phyloP scores from a whole-genome alignment of 2,888 invertebrate species.

The Azorinus chamasolen region DNA sequence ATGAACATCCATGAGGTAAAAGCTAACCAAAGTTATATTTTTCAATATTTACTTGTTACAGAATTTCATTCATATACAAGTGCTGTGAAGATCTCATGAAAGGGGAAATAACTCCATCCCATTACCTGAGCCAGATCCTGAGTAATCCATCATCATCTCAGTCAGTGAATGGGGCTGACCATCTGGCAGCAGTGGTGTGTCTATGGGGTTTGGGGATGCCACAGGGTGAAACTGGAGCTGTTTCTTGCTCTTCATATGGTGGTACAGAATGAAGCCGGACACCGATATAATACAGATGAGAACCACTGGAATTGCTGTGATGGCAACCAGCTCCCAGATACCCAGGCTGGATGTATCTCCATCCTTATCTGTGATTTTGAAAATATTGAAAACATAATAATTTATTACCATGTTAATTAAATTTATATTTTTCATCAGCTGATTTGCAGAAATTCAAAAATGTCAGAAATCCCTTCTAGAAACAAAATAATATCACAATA shows the following conservation, averaged over 20 bases:
- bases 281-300: conserved; percentile 90
- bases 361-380: conserved; percentile 4
- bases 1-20: too few species aligned
- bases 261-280: conserved; percentile 79
- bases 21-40: too few species aligned
- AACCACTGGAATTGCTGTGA: conserved; percentile 91
- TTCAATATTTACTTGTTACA: too few species aligned
- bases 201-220: conserved; percentile 70
- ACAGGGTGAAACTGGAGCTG: conserved; percentile 57
- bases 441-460: too few species aligned
- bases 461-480: too few species aligned
- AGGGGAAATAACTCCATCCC: too few species aligned
- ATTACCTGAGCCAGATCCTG: conserved; percentile 98
- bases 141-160: conserved; percentile 86
- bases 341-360: conserved; percentile 73
- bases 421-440: too few species aligned
- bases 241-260: conserved; percentile 65
- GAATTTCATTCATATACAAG: too few species aligned
- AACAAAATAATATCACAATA: too few species aligned
- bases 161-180: conserved; percentile 71
- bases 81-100: too few species aligned
- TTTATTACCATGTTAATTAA: neutral
- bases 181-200: conserved; percentile 74
- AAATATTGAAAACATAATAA: neutral
- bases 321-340: conserved; percentile 90